Conservation (phyloP, 2,888 invertebrate species). For the Agrotis puta region DNA sequence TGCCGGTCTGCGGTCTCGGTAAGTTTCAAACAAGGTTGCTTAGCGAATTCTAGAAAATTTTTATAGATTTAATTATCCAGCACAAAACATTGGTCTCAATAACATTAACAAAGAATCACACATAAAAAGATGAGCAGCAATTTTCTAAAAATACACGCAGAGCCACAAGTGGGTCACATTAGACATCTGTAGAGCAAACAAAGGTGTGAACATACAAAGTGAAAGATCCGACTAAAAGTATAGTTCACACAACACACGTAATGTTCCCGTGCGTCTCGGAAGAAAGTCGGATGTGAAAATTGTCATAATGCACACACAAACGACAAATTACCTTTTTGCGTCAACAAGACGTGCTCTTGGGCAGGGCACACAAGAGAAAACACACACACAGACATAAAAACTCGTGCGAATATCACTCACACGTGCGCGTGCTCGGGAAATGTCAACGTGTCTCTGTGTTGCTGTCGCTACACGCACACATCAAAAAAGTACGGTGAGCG, state of each 20-base stretch:
- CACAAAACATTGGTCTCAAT: slow-evolving; percentile 35
- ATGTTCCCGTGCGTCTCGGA: slow-evolving; percentile 77
- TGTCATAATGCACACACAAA: slow-evolving; percentile 84
- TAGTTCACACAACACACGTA: slow-evolving; percentile 76
- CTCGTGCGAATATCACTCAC: slow-evolving; percentile 65
- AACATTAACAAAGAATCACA: slow-evolving; percentile 36
- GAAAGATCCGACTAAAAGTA: slow-evolving; percentile 74
- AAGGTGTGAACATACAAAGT: slow-evolving; percentile 80
- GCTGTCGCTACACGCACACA: slow-evolving; percentile 64
- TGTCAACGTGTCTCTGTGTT: slow-evolving; percentile 68
- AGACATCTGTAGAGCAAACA: slow-evolving; percentile 81
- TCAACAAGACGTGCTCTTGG: slow-evolving; percentile 67
- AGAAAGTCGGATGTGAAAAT: slow-evolving; percentile 91
- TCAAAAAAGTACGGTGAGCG: slow-evolving; percentile 68
- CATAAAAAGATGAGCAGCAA: slow-evolving; percentile 42
- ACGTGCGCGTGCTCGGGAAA: slow-evolving; percentile 58
- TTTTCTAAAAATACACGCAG: slow-evolving; percentile 66
- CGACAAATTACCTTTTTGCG: slow-evolving; percentile 84
- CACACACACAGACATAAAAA: slow-evolving; percentile 65
- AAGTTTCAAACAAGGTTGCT: slow-evolving; percentile 13
- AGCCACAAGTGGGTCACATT: slow-evolving; percentile 66
- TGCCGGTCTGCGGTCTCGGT: slow-evolving; percentile 7
- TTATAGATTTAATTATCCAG: background rate
- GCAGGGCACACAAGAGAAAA: slow-evolving; percentile 79
- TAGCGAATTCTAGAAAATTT: slow-evolving; percentile 7